Base-by-base conservation (phyloP, 92 coral and sea anemone species). In the Metridium senile region DNA sequence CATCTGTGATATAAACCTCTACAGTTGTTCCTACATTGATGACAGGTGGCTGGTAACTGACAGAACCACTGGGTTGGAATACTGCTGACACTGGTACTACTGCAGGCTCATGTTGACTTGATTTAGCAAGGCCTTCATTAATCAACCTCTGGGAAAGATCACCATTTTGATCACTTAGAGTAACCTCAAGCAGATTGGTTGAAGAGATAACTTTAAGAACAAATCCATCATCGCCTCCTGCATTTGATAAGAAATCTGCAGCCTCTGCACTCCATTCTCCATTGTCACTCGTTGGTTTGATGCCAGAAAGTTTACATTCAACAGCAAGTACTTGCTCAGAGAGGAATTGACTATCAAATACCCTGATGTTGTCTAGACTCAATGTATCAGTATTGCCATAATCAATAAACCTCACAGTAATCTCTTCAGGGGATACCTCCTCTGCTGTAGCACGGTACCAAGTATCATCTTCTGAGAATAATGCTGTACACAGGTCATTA, bases 371-470 rank as follows among this genome's bases (percentile, higher is more conserved):
- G 51, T 70, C 58, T 9, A 81, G 30, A 16, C 64, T 78, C 53
- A 89, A 62, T 9, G 71, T 87, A 62, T 94, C 98, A 6, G 78
- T 70, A 64, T 92, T 94, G 7, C 98, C 98, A 74, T 94, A 94
- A 66, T 94, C 98, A 68, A 94, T 82, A 62, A 92, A 94, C 18
- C 89, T 81, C 27, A 94, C 87, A 9, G 80, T 75, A 1, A 83
- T 80, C 11, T 66, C 69, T 13, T 73, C 87, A 22, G 81, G 51
- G 6, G 72, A 75, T n/a, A 59, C 70, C 3, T 53, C 71, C 57
- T 86, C 86, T 27, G 81, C 77, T 22, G 87, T 86, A 1, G 97
- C 98, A 29, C 98, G 84, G 75, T 94, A 94, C 97, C 97, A 94
- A 51, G 77, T 77, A 23, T 79, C 75, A 72, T 94, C 98, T 28